Conservation (phyloP, 2,888 invertebrate species). For the Erebia aethiops region DNA sequence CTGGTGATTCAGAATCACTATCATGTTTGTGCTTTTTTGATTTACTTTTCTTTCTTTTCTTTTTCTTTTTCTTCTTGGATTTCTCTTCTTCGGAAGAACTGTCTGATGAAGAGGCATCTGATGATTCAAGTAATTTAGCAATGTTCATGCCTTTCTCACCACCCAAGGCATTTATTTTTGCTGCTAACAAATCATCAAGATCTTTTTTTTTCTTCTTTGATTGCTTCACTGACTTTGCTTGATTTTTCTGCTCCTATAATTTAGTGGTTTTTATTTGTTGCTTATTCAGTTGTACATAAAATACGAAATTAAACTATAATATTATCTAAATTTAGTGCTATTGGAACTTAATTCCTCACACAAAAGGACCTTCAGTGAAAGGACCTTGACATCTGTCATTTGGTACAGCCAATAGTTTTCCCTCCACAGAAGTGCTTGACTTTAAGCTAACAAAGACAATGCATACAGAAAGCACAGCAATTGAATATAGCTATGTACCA, state of each 20-base stretch:
- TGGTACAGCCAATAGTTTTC: too few relatives aligned
- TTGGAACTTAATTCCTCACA: too few relatives aligned
- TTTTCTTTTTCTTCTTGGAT: conserved; percentile 57
- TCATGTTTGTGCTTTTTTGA: conserved; percentile 44
- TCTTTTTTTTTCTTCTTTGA: conserved; percentile 73
- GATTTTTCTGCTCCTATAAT: conserved; percentile 67
- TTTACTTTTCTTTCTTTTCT: conserved; percentile 52
- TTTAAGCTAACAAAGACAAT: too few relatives aligned
- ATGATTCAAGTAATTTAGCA: conserved; percentile 61
- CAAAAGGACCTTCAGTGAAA: too few relatives aligned
- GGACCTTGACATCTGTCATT: too few relatives aligned
- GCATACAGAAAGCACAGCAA: too few relatives aligned
- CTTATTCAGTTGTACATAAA: neutral
- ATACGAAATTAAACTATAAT: neutral
- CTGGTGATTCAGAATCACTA: conserved; percentile 36
- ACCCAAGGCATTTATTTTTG: conserved; percentile 86
- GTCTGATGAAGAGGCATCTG: conserved; percentile 60
- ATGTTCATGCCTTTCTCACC: conserved; percentile 66
- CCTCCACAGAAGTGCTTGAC: too few relatives aligned
- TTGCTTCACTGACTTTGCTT: conserved; percentile 78
- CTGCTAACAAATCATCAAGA: conserved; percentile 87
- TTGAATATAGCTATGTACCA: too few relatives aligned
- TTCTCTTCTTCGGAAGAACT: conserved; percentile 52
- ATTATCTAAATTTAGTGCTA: too few relatives aligned
- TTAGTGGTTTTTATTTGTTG: neutral